Base-by-base conservation (phyloP, 1,140 invertebrate genomes). In the Ruditapes philippinarum region DNA sequence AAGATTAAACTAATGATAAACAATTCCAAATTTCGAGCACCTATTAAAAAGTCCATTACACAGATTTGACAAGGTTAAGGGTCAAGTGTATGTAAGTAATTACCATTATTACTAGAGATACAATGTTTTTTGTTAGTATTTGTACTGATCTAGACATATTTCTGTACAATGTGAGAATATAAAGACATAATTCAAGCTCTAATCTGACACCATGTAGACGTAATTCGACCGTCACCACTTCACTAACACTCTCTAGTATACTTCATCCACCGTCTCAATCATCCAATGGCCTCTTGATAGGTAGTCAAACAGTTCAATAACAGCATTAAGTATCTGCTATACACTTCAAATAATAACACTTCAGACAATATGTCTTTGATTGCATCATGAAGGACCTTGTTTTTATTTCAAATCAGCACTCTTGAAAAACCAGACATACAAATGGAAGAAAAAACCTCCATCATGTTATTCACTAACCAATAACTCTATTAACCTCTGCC, bases 311-410 rank as follows among this genome's bases (percentile, higher is more conserved):
- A 51, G 74, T 78, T 78, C 74, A 78, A 78, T 78, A 78, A 78
- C 49, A 51, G 45, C 42, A 57, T 33, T 78, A 78, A 78, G 74
- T 78, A 49, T 78, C 42, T 78, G 45, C 45, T 51, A 78, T 78
- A 78, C 45, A 51, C 74, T 54, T 74, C 12, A 25, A 42, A 54
- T 78, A 78, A 78, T 54, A 78, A 54, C 74, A 78, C 74, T 78
- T 78, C 42, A 78, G 74, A 78, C 74, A 51, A 54, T 54, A 49
- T 51, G 74, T 78, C 74, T 78, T 78, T 78, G 74, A 78, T 78
- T 78, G 28, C 74, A 78, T 78, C 74, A 78, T 78, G 14, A 78
- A 57, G 74, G 17, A n/a, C 19, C 36, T 54, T 78, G 74, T 54
- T 78, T 78, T 78, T 54, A 78, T 78, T 51, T 78, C 45, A 54